Evolutionary conservation across 2,888 invertebrate genomes (phyloP).

Genomic region (Calliphora vomitoria): DNA sequence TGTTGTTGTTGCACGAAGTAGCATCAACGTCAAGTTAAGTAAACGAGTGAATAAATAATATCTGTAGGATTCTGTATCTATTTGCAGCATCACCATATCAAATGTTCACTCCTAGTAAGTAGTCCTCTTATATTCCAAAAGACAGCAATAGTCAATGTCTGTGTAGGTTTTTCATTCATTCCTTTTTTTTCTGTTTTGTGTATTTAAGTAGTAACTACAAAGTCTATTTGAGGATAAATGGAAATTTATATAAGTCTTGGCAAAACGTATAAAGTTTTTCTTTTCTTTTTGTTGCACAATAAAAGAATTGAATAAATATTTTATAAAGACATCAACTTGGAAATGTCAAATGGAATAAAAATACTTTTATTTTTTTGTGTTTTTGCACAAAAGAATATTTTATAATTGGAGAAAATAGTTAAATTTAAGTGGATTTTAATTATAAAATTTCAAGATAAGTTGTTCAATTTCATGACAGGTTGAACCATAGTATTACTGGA

Average conservation of each 20-base stretch:
- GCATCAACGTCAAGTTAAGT: constrained; percentile 52
- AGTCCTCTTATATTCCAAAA: constrained; percentile 1
- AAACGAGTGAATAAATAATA: constrained; percentile 67
- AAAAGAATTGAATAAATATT: constrained; percentile 23
- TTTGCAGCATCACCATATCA: constrained; percentile 28
- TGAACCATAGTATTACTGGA: too few relatives aligned
- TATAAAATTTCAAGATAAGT: too few relatives aligned
- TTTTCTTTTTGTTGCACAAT: background rate
- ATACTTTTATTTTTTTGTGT: background rate
- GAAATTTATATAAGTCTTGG: constrained; percentile 32
- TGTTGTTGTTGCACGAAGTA: background rate
- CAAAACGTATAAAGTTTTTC: background rate
- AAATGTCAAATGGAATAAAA: constrained; percentile 16
- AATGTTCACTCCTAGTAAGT: background rate
- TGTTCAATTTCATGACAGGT: too few relatives aligned
- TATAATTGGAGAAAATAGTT: constrained; percentile 6
- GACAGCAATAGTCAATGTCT: constrained; percentile 41
- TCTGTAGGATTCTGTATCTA: background rate
- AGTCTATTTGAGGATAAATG: constrained; percentile 50
- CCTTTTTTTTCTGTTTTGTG: background rate
- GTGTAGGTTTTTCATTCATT: background rate
- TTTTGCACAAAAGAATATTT: background rate
- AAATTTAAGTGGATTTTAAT: background rate
- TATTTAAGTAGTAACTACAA: constrained; percentile 11
- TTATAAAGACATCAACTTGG: constrained; percentile 23